A percentile compares a stretch with the other conserved stretches of the same genome.
phyloP scores from a whole-genome alignment of 2,113 vertebrate species.

The Phylloscopus trochiloides region DNA sequence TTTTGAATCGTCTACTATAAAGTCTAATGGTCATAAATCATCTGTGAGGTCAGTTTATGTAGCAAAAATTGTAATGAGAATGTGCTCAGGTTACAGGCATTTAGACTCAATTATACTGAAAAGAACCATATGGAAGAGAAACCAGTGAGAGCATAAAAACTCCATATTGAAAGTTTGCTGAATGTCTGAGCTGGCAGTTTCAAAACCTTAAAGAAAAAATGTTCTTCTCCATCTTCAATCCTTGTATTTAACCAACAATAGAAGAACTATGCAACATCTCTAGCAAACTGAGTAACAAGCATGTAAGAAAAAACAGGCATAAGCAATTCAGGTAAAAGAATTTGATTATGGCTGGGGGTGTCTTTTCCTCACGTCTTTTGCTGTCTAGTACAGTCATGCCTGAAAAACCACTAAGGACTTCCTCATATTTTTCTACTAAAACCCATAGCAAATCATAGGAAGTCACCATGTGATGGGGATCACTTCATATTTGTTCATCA shows the following conservation, averaged over 20 bases:
- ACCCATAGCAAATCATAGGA: background rate
- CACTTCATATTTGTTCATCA: background rate
- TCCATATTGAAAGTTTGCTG: constrained; percentile 48
- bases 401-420: background rate
- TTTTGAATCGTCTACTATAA: constrained; percentile 56
- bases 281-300: background rate
- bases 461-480: background rate
- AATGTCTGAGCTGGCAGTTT: constrained; percentile 13
- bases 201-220: constrained; percentile 22
- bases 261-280: background rate
- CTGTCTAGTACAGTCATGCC: background rate
- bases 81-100: constrained; percentile 72
- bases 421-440: background rate
- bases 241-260: background rate
- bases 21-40: constrained; percentile 68
- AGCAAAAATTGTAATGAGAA: constrained; percentile 74
- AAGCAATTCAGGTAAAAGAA: background rate
- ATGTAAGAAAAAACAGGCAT: background rate
- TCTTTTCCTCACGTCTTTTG: background rate
- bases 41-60: constrained; percentile 63
- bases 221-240: background rate
- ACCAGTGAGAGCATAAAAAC: constrained; percentile 52
- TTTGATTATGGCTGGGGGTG: background rate
- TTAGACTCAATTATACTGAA: constrained; percentile 76
- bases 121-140: constrained; percentile 78